Conservation (phyloP, 2,888 invertebrate genomes). For the Cheilosia vulpina region DNA sequence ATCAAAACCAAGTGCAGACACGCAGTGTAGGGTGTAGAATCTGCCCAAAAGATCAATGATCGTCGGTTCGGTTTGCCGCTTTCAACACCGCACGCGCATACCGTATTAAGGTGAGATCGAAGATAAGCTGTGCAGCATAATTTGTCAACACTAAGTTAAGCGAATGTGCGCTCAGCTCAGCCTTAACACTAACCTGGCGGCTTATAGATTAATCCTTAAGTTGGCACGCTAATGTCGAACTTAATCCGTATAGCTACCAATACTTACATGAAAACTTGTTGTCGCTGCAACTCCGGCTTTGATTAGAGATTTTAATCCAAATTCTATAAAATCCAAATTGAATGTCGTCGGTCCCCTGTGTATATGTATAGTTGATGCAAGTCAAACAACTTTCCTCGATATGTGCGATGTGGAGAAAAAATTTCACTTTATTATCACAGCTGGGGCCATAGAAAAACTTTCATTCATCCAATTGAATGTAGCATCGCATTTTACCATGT, state of each 20-base stretch:
- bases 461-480: conserved; percentile 69
- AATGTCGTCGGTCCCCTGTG: conserved; percentile 18
- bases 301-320: conserved; percentile 57
- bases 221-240: background rate
- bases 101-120: conserved; percentile 42
- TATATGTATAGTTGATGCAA: conserved; percentile 13
- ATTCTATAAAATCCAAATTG: conserved; percentile 60
- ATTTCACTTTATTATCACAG: conserved; percentile 72
- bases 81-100: conserved; percentile 40
- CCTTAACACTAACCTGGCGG: background rate
- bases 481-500: conserved; percentile 57
- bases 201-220: conserved; percentile 5
- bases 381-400: conserved; percentile 72
- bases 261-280: conserved; percentile 59
- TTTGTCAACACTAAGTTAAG: background rate
- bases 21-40: conserved; percentile 38
- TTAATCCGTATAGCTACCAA: background rate
- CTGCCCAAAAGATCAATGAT: conserved; percentile 59
- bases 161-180: background rate
- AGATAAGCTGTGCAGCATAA: conserved; percentile 21
- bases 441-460: conserved; percentile 61
- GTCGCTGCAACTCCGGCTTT: conserved; percentile 10
- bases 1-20: conserved; percentile 56
- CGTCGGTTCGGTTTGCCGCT: conserved; percentile 39
- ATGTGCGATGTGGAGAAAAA: conserved; percentile 23